These are phyloP conservation scores for Nylanderia fulva DNA, from an alignment of 1,140 invertebrate species.

Conservation along the genomic window DNA sequence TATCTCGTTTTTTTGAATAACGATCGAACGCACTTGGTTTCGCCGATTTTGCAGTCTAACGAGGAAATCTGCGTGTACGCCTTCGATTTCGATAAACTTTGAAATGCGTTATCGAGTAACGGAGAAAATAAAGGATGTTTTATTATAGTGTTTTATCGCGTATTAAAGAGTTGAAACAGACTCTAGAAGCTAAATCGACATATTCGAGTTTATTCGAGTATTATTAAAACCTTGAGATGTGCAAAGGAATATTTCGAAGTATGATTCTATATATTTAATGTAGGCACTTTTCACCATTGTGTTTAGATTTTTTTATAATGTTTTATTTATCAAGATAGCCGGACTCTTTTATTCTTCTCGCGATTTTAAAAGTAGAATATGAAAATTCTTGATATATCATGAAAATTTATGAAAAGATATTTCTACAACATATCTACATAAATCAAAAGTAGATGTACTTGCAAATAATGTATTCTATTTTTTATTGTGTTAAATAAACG, in stretches of 20 bases:
- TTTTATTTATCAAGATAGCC: background rate
- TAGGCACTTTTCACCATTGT: background rate
- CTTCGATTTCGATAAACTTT: constrained; percentile 30
- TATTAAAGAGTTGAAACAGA: background rate
- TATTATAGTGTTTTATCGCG: background rate
- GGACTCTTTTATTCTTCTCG: background rate
- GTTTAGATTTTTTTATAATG: background rate
- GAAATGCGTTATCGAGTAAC: background rate
- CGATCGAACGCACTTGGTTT: background rate
- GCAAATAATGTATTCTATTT: background rate
- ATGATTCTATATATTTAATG: background rate
- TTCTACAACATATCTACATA: background rate
- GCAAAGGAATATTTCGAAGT: background rate
- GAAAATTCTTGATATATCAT: background rate
- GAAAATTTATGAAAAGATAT: background rate
- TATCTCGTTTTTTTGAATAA: constrained; percentile 51
- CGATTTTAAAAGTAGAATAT: background rate
- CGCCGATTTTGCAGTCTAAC: constrained; percentile 29
- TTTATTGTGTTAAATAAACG: background rate
- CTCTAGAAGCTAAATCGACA: background rate
- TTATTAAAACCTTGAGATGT: background rate
- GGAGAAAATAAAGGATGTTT: background rate
- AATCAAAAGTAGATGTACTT: background rate
- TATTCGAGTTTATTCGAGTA: background rate
- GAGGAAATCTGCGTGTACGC: background rate